Percentiles rank a stretch among this genome's conserved stretches.
These are phyloP conservation scores for Pachydiplax longipennis DNA, from an alignment of 2,888 invertebrate species.

Conservation along the genomic window DNA sequence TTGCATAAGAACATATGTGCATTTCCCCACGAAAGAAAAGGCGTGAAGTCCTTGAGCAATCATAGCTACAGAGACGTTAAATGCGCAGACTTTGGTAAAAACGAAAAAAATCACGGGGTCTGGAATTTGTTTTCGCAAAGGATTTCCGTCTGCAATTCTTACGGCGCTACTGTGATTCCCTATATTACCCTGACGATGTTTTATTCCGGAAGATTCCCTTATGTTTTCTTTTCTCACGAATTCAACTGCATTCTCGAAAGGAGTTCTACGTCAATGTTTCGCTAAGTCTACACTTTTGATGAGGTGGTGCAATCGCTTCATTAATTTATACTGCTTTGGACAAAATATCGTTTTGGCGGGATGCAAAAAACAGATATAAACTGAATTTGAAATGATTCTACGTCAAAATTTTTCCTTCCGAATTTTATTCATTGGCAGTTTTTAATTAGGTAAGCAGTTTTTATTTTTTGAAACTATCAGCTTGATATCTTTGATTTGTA, in stretches of 20 bases:
- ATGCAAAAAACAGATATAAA: too few relatives aligned
- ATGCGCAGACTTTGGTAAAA: neutral
- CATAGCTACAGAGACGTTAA: neutral
- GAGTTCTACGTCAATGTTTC: neutral
- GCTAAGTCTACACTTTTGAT: neutral
- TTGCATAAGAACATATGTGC: conserved; percentile 1
- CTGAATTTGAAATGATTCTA: too few relatives aligned
- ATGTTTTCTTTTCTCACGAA: neutral
- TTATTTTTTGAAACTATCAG: too few relatives aligned
- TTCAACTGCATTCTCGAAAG: neutral
- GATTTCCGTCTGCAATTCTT: neutral
- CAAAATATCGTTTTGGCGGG: neutral
- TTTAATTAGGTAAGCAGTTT: too few relatives aligned
- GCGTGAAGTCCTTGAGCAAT: conserved; percentile 12
- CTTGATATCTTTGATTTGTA: too few relatives aligned
- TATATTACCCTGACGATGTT: neutral
- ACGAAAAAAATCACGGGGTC: neutral
- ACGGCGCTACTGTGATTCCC: neutral
- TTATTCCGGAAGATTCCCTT: neutral
- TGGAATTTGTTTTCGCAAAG: neutral
- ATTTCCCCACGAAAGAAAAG: neutral
- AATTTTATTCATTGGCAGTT: too few relatives aligned
- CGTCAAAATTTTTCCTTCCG: too few relatives aligned
- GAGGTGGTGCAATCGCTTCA: neutral
- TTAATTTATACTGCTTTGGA: neutral